phyloP scores from a whole-genome alignment of 2,797 vertebrate genomes.

The Enteromius paludinosus region DNA sequence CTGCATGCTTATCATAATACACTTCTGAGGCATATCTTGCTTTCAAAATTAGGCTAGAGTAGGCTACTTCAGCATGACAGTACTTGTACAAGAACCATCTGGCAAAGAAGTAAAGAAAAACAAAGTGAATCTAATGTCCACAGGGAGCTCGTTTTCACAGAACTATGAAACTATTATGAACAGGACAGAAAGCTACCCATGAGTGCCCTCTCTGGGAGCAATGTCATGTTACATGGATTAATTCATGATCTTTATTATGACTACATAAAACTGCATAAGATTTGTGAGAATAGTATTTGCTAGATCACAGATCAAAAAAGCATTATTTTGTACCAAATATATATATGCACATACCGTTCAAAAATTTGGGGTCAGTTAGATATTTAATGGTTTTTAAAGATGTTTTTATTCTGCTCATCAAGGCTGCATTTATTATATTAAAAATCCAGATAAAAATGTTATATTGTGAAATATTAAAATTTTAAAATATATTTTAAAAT shows the following conservation, averaged over 20 bases:
- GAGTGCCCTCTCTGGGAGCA: constrained; percentile 28
- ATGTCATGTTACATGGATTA: background rate
- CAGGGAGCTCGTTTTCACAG: constrained; percentile 1
- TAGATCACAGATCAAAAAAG: background rate
- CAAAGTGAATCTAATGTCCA: constrained; percentile 14
- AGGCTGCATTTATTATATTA: too few species aligned
- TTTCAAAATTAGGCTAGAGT: background rate
- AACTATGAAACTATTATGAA: constrained; percentile 13
- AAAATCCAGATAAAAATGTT: too few species aligned
- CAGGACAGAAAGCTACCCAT: background rate
- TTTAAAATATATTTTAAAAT: too few species aligned
- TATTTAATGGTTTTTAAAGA: too few species aligned
- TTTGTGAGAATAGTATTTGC: background rate
- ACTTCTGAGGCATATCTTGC: background rate
- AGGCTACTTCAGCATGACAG: constrained; percentile 1
- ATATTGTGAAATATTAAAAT: too few species aligned
- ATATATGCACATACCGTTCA: too few species aligned
- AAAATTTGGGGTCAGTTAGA: too few species aligned
- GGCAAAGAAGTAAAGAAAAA: constrained; percentile 13
- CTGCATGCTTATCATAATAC: constrained; percentile 12
- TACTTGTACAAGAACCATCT: constrained; percentile 20
- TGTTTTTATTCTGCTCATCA: too few species aligned
- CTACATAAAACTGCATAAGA: background rate
- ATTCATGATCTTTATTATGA: background rate
- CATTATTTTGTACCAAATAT: background rate